Conservation (phyloP, 2,797 vertebrate species). For the Spheniscus humboldti region DNA sequence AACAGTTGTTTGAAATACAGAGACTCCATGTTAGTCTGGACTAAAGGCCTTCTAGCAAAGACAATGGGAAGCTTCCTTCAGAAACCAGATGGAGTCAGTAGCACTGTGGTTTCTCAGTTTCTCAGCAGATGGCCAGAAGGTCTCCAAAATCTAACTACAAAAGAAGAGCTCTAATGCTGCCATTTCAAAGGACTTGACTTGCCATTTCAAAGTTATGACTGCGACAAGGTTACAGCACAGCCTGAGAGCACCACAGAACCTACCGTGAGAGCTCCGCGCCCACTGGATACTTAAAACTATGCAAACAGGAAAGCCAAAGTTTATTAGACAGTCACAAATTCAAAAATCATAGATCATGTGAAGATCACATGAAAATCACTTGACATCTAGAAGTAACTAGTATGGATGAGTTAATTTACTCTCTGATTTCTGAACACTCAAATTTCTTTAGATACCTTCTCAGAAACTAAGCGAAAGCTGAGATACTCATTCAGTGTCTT, state of each 20-base stretch:
- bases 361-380: background rate
- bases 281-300: background rate
- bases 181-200: background rate
- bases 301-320: background rate
- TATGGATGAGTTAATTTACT: background rate
- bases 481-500: background rate
- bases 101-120: background rate
- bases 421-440: background rate
- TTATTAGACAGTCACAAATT: background rate
- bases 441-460: background rate
- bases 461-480: background rate
- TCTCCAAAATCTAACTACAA: background rate
- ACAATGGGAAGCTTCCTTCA: background rate
- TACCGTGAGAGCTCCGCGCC: background rate
- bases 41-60: background rate
- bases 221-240: background rate
- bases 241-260: fast-evolving
- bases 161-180: background rate
- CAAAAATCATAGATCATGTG: fast-evolving
- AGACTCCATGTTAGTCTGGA: background rate
- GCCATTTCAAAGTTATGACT: background rate
- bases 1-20: background rate
- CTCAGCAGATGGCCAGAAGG: background rate
- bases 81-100: background rate
- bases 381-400: background rate